These are phyloP conservation scores for Miltochrista miniata DNA, from an alignment of 2,888 invertebrate genomes.

Conservation along the genomic window DNA sequence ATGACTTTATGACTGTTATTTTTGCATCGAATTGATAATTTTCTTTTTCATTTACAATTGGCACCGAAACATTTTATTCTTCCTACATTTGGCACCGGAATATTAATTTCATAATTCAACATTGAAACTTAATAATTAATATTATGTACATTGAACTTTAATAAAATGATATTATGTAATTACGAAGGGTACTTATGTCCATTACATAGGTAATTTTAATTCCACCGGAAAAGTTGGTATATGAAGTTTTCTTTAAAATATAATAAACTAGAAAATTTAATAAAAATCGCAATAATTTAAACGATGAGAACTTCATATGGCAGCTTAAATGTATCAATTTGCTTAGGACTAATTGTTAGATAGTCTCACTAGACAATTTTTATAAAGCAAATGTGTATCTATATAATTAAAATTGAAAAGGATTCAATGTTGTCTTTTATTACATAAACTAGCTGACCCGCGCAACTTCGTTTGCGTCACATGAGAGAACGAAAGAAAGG, in stretches of 20 bases:
- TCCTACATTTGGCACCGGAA: conserved; percentile 8
- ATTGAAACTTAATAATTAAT: conserved; percentile 12
- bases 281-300: conserved; percentile 2
- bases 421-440: conserved; percentile 26
- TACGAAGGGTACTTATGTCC: conserved; percentile 25
- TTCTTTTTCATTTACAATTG: no score
- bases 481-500: no score
- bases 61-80: conserved; percentile 9
- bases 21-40: no score
- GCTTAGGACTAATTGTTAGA: conserved; percentile 66
- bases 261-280: neutral
- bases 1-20: no score
- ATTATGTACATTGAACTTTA: conserved; percentile 23
- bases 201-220: conserved; percentile 38
- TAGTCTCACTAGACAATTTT: conserved; percentile 74
- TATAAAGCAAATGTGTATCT: conserved; percentile 71
- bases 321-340: conserved; percentile 46
- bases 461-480: no score
- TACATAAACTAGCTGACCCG: neutral
- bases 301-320: conserved; percentile 36
- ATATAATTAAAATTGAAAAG: conserved; percentile 66
- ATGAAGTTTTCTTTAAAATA: conserved; percentile 24
- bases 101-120: conserved; percentile 20
- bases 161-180: conserved; percentile 30
- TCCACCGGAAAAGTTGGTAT: conserved; percentile 36